These are phyloP conservation scores for Tinamus guttatus DNA, from an alignment of 2,113 vertebrate genomes.

Conservation along the genomic window DNA sequence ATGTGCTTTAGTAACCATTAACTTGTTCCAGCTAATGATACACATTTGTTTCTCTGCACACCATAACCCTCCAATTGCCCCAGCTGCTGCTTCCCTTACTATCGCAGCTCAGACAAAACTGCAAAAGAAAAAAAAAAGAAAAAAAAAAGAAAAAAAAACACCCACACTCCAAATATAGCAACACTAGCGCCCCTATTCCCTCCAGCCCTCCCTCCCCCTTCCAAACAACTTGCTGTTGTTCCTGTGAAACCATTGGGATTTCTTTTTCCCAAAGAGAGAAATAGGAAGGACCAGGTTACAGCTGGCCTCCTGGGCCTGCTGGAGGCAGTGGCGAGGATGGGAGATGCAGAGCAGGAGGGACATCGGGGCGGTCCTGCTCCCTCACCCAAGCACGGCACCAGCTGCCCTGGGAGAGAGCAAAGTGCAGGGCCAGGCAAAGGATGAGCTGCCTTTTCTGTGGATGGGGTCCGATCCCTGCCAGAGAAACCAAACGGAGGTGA, in stretches of 20 bases:
- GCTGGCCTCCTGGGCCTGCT: background rate
- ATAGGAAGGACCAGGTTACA: background rate
- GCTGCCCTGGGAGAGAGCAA: background rate
- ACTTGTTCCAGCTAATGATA: conserved; percentile 47
- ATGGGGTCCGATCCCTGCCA: background rate
- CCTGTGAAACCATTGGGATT: background rate
- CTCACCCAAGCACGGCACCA: fast-evolving
- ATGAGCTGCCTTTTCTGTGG: background rate
- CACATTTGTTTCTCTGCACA: background rate
- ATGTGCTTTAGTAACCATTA: conserved; percentile 39
- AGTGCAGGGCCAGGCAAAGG: background rate
- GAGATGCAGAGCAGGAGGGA: background rate
- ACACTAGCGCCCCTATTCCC: no score
- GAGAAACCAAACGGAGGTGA: background rate
- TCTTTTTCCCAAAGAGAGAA: background rate
- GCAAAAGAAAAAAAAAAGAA: background rate
- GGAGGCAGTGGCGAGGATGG: background rate
- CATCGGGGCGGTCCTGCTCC: background rate
- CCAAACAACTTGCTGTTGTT: background rate
- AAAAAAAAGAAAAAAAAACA: no score
- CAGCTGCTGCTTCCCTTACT: background rate
- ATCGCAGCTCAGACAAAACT: background rate
- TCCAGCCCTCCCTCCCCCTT: background rate
- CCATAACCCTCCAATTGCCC: fast-evolving
- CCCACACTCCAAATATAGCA: no score